Evolutionary conservation across 2,888 invertebrate genomes (phyloP).

Genomic region (Tetheella fluctuosa): DNA sequence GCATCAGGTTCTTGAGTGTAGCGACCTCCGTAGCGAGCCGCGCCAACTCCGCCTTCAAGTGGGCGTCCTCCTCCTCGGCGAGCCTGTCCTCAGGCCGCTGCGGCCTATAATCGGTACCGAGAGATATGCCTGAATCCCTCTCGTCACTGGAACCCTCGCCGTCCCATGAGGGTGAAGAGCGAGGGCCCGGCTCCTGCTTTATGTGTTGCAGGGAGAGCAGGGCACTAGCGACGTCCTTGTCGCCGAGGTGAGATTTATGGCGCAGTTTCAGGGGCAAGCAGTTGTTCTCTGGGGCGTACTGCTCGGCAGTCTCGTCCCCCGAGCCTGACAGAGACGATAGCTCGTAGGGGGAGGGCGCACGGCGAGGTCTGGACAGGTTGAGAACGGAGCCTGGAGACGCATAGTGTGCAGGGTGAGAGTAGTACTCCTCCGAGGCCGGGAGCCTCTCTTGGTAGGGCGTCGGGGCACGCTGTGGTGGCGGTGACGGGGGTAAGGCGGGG

Average conservation of each 20-base stretch:
- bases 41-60: constrained; percentile 93
- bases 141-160: constrained; percentile 96
- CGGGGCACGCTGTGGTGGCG: constrained; percentile 83
- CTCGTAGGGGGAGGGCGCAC: constrained; percentile 91
- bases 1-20: constrained; percentile 92
- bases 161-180: constrained; percentile 93
- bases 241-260: constrained; percentile 95
- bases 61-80: constrained; percentile 86
- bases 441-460: constrained; percentile 78
- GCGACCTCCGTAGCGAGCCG: constrained; percentile 96
- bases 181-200: constrained; percentile 92
- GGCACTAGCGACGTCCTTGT: constrained; percentile 94
- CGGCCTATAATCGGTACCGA: constrained; percentile 87
- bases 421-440: constrained; percentile 76
- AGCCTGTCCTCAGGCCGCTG: constrained; percentile 68
- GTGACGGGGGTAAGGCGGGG: constrained; percentile 77
- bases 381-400: constrained; percentile 87
- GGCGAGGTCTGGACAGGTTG: constrained; percentile 87
- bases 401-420: constrained; percentile 82
- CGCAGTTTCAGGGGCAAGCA: constrained; percentile 94
- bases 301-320: constrained; percentile 79
- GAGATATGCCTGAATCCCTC: constrained; percentile 94
- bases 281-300: constrained; percentile 87
- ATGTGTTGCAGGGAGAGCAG: constrained; percentile 93
- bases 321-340: constrained; percentile 89